Base-by-base conservation (phyloP, 2,113 vertebrate genomes). In the Channa argus region DNA sequence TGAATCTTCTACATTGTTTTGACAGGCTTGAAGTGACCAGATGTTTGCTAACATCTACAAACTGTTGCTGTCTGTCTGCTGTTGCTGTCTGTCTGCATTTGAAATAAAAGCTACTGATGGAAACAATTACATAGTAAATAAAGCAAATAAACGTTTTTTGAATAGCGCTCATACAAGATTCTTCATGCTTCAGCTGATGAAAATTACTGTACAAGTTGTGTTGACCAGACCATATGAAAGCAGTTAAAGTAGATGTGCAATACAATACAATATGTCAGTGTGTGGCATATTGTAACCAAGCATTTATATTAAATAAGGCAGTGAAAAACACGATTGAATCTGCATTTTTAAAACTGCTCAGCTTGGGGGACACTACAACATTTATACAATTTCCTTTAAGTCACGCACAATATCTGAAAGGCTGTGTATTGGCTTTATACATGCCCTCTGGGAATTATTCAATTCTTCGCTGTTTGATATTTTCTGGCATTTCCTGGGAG, bases 361-460 rank as follows among this genome's bases (percentile, higher is more conserved):
- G 77, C 68, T 61, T 66, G 36, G 5, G 58, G 72, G 49, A 66
- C 6, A 2, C 9, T 38, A 51, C 37, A 71, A 70, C 1, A 8
- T 61, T 80, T 73, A 59, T 13, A 58, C 59, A 53, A 62, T 71
- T 71, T 67, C 53, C 43, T 61, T 59, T 38, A 77, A 77, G 73
- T 72, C 54, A 70, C 0, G 5, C 41, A 76, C 49, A 65, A 74
- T 34, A 68, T 66, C 33, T 75, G 54, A 46, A 15, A 82, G 59
- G 54, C 46, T 45, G 47, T 67, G 54, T 63, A 78, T 45, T 59
- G 38, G 69, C 68, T 82, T 82, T 78, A 34, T 62, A 53, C 41
- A 51, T 50, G 39, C 63, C 85, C 41, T 67, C 8, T 0, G 66
- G 69, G 65, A 74, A 55, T 59, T 50, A 61, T 69, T 64, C 4